A percentile compares a stretch with the other conserved stretches of the same genome.
These are phyloP conservation scores for Xanthorhoe spadicearia DNA, from an alignment of 2,888 invertebrate species.

Conservation along the genomic window DNA sequence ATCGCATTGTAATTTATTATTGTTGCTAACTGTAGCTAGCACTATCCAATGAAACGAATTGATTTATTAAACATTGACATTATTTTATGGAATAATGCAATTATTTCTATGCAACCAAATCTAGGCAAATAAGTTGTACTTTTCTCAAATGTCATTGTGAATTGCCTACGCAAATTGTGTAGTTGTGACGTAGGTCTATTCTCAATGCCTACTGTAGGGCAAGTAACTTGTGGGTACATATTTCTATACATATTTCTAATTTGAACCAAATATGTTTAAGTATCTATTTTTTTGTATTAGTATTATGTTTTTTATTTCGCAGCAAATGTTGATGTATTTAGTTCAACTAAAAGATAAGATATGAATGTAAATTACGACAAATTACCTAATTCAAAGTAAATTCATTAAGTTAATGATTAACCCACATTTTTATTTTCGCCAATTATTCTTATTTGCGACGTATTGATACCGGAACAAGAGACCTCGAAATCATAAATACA, in stretches of 20 bases:
- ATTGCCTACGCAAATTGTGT: neutral
- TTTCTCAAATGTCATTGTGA: neutral
- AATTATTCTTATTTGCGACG: slow-evolving; percentile 6
- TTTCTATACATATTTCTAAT: neutral
- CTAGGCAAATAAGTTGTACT: neutral
- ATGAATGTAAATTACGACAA: slow-evolving; percentile 13
- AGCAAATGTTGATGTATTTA: slow-evolving; percentile 6
- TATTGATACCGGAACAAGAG: slow-evolving; percentile 11
- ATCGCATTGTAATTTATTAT: slow-evolving; percentile 10
- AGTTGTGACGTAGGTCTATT: neutral
- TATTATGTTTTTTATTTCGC: neutral
- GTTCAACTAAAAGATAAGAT: slow-evolving; percentile 12
- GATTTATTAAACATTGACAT: slow-evolving; percentile 19
- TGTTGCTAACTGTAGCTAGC: slow-evolving; percentile 5
- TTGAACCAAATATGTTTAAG: neutral
- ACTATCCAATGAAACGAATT: slow-evolving; percentile 8
- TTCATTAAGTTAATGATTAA: slow-evolving; percentile 14
- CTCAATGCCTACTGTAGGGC: neutral
- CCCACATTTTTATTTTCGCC: slow-evolving; percentile 15
- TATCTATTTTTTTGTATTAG: neutral
- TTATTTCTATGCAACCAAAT: slow-evolving; percentile 2
- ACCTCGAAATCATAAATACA: slow-evolving; percentile 9
- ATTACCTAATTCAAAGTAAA: slow-evolving; percentile 5
- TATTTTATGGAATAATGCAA: neutral
- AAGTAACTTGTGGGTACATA: neutral